Evolutionary conservation across 2,113 vertebrate species (phyloP), one percentile per base, ranked within the genome.

Genomic region (Lepus europaeus): DNA sequence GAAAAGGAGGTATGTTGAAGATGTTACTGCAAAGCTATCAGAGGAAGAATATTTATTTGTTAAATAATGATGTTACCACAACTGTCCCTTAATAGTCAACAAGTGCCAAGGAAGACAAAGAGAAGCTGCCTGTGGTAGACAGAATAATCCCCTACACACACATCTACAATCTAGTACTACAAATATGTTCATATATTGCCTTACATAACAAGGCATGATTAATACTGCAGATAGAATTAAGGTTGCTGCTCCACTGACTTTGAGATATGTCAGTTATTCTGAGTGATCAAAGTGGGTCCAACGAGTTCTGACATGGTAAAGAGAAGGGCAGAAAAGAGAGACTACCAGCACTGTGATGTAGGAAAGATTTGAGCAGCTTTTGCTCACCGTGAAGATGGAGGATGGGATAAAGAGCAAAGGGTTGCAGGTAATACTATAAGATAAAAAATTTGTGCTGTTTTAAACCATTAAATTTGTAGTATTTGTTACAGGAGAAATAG

Each of bases 291-390:
- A 4, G 23, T 36, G 22, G 33, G 16, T 31, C 49, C 22, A 33
- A 7, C 27, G 10, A 39, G 1, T 70, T 72, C 69, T 14, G 8
- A 33, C 17, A 53, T 5, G 9, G 51, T 33, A 22, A 74, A 68
- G 63, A 49, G 3, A 63, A 14, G 66, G 39, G 3, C 25, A 70
- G 66, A 56, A 80, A 19, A 45, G 17, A 69, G 14, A 53, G 17
- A 31, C 2, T 20, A 3, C 9, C 23, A 31, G 39, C 56, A 7
- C n/a, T 1, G 3, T 22, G 36, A 45, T 3, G 3, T 12, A 8
- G 79, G 13, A 79, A 51, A 68, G 25, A 72, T 19, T 29, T 13
- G n/a, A 2, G 23, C 11, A 4, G 3, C 22, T 14, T 11, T 31
- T 69, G 23, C 23, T 90, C 20, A 31, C 61, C 68, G 51, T 80